Conservation (phyloP, 2,113 vertebrate genomes). For the Apaloderma vittatum region DNA sequence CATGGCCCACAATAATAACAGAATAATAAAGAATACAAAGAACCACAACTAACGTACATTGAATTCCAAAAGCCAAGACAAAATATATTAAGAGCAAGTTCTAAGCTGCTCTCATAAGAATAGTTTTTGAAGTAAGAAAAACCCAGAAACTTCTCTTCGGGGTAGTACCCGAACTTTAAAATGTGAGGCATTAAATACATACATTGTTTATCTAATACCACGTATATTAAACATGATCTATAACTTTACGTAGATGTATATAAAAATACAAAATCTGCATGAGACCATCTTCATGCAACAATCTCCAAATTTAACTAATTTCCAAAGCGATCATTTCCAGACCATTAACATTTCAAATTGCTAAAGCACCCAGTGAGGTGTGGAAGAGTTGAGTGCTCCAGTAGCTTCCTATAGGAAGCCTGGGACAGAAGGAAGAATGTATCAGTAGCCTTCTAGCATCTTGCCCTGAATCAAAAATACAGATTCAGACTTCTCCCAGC, state of each 20-base stretch:
- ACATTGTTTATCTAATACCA: not conserved
- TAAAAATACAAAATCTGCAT: not conserved
- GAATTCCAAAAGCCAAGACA: not conserved
- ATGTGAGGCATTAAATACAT: not conserved
- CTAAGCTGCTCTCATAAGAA: not conserved
- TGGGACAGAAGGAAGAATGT: not conserved
- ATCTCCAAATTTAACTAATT: not conserved
- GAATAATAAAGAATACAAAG: not conserved
- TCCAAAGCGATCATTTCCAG: not conserved
- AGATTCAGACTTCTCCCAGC: not conserved
- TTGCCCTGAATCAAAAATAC: not conserved
- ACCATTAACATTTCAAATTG: not conserved
- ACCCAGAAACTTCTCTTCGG: not conserved
- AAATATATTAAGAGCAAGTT: not conserved
- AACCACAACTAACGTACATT: fast-evolving
- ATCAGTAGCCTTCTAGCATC: not conserved
- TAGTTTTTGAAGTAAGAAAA: not conserved
- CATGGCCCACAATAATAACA: too few species aligned
- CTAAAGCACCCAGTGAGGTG: not conserved
- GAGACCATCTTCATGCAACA: not conserved
- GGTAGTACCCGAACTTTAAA: not conserved
- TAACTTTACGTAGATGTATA: not conserved
- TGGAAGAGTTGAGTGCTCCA: not conserved
- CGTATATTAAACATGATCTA: not conserved
- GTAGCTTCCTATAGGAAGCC: not conserved